Percentiles rank a stretch among this genome's conserved stretches.
Conservation (phyloP, 2,888 invertebrate species). For the Podabrus alpinus region DNA sequence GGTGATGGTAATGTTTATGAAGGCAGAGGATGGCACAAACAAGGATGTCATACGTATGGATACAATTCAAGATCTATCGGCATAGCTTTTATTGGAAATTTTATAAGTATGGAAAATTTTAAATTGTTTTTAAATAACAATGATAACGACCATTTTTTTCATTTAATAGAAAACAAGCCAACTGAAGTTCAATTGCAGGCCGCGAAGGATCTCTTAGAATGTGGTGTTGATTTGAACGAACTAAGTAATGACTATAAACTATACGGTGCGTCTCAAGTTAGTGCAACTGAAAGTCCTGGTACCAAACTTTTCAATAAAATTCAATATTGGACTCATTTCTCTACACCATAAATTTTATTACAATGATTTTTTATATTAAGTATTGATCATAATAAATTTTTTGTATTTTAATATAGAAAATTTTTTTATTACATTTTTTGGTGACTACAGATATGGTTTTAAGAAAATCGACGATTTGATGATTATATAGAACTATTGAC, state of each 20-base stretch:
- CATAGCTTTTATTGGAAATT: conserved; percentile 63
- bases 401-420: no score
- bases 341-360: neutral
- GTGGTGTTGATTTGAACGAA: conserved; percentile 56
- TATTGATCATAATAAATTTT: no score
- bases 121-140: neutral
- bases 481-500: no score
- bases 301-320: conserved; percentile 57
- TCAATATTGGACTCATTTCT: conserved; percentile 58
- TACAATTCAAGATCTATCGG: conserved; percentile 61
- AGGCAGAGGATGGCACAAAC: conserved; percentile 62
- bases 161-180: conserved; percentile 53
- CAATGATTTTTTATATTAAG: neutral
- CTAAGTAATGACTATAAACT: conserved; percentile 57
- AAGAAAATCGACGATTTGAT: no score
- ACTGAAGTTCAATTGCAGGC: conserved; percentile 54
- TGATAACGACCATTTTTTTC: neutral
- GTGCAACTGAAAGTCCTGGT: conserved; percentile 61
- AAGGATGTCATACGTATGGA: conserved; percentile 62
- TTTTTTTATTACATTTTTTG: no score
- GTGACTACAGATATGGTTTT: no score
- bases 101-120: conserved; percentile 52
- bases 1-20: conserved; percentile 66
- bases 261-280: conserved; percentile 62
- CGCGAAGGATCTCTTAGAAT: conserved; percentile 57